Conservation (phyloP, 1,140 invertebrate species). For the Pseudomyrmex sp. region DNA sequence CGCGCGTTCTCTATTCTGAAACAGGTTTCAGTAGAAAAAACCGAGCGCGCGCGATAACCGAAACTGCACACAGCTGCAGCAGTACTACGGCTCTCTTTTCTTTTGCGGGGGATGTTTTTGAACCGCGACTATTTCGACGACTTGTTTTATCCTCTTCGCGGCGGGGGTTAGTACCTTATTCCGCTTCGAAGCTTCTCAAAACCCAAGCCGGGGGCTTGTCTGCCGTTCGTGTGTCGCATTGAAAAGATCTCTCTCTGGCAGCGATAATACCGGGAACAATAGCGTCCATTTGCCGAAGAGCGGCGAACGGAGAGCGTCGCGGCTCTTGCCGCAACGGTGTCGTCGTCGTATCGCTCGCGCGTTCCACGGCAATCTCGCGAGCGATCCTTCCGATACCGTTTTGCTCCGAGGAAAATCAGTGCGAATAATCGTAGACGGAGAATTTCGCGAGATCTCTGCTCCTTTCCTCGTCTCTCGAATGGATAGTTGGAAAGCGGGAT, state of each 20-base stretch:
- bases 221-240: background rate
- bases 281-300: constrained; percentile 40
- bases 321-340: background rate
- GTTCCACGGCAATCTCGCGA: background rate
- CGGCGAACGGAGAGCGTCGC: background rate
- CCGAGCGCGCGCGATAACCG: background rate
- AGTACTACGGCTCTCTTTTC: background rate
- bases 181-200: constrained; percentile 33
- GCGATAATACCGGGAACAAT: constrained; percentile 53
- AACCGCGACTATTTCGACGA: constrained; percentile 42
- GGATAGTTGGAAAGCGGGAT: background rate
- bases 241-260: constrained; percentile 40
- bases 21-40: constrained; percentile 43
- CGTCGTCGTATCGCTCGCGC: background rate
- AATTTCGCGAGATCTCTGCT: constrained; percentile 23
- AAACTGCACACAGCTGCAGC: constrained; percentile 25
- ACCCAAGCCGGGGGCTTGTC: background rate
- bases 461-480: background rate
- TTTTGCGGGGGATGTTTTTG: constrained; percentile 9
- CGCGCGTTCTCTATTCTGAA: constrained; percentile 2
- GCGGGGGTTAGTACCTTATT: constrained; percentile 35
- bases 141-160: constrained; percentile 34
- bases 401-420: constrained; percentile 48
- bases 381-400: constrained; percentile 2
- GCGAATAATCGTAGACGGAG: constrained; percentile 25